These are phyloP conservation scores for Rotaria socialis DNA, from an alignment of 2,888 invertebrate genomes.

Conservation along the genomic window DNA sequence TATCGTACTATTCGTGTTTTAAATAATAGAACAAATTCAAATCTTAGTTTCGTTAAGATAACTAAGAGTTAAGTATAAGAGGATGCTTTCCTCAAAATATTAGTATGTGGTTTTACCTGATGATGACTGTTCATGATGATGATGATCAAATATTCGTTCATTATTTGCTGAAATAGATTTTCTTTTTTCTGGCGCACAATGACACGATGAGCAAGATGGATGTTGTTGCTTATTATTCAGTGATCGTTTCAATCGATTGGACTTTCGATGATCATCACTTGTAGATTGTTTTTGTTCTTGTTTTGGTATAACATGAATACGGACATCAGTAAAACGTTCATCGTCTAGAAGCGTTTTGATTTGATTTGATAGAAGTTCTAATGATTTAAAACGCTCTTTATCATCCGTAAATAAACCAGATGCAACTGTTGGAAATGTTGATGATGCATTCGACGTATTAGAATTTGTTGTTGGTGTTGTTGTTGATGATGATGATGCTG, in stretches of 20 bases:
- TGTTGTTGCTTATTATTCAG: not conserved
- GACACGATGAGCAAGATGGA: not conserved
- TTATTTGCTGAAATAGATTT: not conserved
- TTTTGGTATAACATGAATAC: conserved; percentile 35
- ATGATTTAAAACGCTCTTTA: conserved; percentile 20
- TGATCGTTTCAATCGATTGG: not conserved
- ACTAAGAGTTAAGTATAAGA: too few relatives aligned
- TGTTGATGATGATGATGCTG: conserved; percentile 3
- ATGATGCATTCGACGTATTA: not conserved
- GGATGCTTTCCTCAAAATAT: too few relatives aligned
- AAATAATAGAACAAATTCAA: too few relatives aligned
- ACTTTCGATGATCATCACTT: not conserved
- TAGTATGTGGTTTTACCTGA: not conserved
- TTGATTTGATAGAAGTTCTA: conserved; percentile 32
- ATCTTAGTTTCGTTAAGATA: too few relatives aligned
- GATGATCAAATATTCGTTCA: not conserved
- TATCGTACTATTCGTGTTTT: too few relatives aligned
- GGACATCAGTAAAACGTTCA: conserved; percentile 7
- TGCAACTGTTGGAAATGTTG: not conserved
- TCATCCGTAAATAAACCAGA: conserved; percentile 7
- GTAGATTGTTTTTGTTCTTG: not conserved
- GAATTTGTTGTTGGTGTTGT: not conserved
- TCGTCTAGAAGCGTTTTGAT: conserved; percentile 17
- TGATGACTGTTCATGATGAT: conserved; percentile 13
- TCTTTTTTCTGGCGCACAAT: not conserved